Percentiles rank a stretch among this genome's conserved stretches.
Evolutionary conservation across 2,113 vertebrate genomes (phyloP).

Genomic region (Naja naja): DNA sequence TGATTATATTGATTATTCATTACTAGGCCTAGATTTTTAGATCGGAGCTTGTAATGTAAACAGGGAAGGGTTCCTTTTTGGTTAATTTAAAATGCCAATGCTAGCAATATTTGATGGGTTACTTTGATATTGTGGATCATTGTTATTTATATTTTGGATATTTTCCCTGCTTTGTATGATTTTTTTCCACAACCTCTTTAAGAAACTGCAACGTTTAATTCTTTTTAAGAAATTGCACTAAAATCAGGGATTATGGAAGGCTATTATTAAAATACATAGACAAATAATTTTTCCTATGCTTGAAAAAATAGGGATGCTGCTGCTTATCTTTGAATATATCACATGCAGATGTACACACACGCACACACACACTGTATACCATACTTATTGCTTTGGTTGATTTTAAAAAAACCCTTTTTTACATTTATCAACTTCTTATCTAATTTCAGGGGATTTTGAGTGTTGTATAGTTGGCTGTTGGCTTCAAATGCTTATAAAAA

Average conservation of each 20-base stretch:
- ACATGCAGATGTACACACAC: not conserved
- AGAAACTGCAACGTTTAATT: too few relatives aligned
- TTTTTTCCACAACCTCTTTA: not conserved
- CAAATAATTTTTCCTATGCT: not conserved
- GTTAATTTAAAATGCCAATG: not conserved
- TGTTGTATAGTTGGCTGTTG: not conserved
- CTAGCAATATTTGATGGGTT: not conserved
- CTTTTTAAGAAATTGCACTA: too few relatives aligned
- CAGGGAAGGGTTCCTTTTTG: not conserved
- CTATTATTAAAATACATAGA: not conserved
- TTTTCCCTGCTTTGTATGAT: rapidly evolving
- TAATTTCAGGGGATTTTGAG: not conserved
- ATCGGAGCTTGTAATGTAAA: conserved; percentile 8
- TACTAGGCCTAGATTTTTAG: not conserved
- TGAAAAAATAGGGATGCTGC: not conserved
- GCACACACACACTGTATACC: not conserved
- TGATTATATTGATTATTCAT: not conserved
- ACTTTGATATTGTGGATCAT: conserved; percentile 5
- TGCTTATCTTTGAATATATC: not conserved
- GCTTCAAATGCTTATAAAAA: not conserved
- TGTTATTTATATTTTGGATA: conserved; percentile 37
- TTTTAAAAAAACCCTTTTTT: not conserved
- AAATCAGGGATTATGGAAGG: not conserved
- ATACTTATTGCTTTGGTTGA: not conserved
- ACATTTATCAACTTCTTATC: not conserved